A percentile compares a stretch with the other conserved stretches of the same genome.
phyloP scores from a whole-genome alignment of 2,113 vertebrate species.

The Oncorhynchus masou region DNA sequence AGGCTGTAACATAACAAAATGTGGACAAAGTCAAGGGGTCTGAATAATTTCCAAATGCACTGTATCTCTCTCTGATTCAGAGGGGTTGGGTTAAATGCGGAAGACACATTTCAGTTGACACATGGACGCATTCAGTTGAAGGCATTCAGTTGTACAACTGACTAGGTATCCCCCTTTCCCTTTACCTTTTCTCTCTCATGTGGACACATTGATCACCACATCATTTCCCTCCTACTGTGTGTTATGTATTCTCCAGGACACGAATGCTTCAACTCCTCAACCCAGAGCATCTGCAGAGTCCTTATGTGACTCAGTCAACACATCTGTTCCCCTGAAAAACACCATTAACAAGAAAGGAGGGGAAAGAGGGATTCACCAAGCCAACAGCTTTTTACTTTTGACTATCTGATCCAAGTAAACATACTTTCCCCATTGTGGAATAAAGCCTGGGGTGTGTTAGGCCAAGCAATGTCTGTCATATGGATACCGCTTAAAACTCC shows the following conservation, averaged over 20 bases:
- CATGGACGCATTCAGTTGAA: too few species aligned
- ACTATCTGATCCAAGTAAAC: slow-evolving; percentile 5
- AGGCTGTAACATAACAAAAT: too few species aligned
- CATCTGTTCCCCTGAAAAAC: slow-evolving; percentile 46
- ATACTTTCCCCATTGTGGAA: slow-evolving; percentile 8
- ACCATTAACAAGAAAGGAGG: slow-evolving; percentile 22
- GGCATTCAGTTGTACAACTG: too few species aligned
- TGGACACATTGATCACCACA: too few species aligned
- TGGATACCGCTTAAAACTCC: not conserved
- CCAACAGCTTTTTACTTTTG: slow-evolving; percentile 29
- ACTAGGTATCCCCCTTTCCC: too few species aligned
- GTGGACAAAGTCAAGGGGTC: too few species aligned
- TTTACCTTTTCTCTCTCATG: too few species aligned
- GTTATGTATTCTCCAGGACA: not conserved
- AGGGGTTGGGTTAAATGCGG: too few species aligned
- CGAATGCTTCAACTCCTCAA: slow-evolving; percentile 10
- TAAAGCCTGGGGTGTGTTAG: slow-evolving; percentile 15
- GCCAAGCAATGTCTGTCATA: not conserved
- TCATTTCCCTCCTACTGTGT: not conserved
- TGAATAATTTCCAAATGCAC: too few species aligned
- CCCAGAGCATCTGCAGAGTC: slow-evolving; percentile 49
- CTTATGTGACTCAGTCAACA: slow-evolving; percentile 37
- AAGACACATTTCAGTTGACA: too few species aligned
- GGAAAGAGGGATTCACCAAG: not conserved
- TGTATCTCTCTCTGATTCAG: too few species aligned